Conservation (phyloP, 2,113 vertebrate genomes). For the Taurulus bubalis region DNA sequence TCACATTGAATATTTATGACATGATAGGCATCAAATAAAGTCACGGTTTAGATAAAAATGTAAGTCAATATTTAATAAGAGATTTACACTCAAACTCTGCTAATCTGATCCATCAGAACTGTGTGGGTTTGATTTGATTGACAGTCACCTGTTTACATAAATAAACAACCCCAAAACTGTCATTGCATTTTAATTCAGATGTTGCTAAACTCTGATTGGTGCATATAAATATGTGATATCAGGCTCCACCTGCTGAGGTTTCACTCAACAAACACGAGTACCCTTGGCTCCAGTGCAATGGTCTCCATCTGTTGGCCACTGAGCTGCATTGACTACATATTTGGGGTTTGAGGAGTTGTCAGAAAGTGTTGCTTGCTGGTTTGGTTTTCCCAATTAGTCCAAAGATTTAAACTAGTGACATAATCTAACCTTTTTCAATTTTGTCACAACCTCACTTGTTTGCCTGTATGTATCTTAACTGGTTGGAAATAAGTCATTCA, state of each 20-base stretch:
- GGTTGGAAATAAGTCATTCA: slow-evolving; percentile 1
- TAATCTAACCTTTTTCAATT: background rate
- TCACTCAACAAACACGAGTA: background rate
- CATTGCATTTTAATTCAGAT: background rate
- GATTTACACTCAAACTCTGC: background rate
- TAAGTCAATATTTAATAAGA: background rate
- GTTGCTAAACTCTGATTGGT: background rate
- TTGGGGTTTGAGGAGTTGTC: background rate
- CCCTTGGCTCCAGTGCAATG: background rate
- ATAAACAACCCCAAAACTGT: background rate
- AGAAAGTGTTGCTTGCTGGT: background rate
- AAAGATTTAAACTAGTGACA: background rate
- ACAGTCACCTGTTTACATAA: background rate
- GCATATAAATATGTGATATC: background rate
- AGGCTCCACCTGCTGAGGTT: background rate
- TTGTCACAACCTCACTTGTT: slow-evolving; percentile 2
- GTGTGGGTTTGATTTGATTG: background rate
- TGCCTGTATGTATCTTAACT: slow-evolving; percentile 39
- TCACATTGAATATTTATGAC: background rate
- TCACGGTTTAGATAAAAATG: background rate
- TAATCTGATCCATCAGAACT: background rate
- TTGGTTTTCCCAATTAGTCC: background rate
- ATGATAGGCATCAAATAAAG: background rate
- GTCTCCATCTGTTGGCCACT: background rate
- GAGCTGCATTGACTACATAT: background rate